Conservation (phyloP, 2,113 vertebrate species). For the Plectropomus leopardus region DNA sequence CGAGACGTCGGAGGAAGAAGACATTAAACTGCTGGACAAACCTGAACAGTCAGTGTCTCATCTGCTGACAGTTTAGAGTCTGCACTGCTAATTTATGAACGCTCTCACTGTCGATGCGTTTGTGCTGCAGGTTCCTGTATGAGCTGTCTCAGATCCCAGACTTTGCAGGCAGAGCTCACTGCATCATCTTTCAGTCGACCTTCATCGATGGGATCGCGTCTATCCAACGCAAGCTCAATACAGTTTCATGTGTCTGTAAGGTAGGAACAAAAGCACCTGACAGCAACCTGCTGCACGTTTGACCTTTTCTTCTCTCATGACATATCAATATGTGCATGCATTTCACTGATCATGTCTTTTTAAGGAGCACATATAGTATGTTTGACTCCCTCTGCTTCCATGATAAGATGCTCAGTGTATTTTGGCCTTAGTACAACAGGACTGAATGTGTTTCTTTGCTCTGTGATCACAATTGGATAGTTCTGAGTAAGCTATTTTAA, state of each 20-base stretch:
- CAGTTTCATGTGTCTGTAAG: conserved; percentile 88
- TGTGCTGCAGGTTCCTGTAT: conserved; percentile 90
- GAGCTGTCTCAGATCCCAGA: conserved; percentile 96
- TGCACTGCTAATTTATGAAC: background rate
- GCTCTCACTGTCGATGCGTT: background rate
- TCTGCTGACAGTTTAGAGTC: background rate
- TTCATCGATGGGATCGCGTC: conserved; percentile 90
- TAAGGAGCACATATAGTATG: background rate
- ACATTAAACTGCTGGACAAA: conserved; percentile 95
- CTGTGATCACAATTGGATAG: background rate
- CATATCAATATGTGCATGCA: background rate
- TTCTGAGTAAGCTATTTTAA: background rate
- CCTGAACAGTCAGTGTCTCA: conserved; percentile 93
- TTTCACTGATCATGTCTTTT: background rate
- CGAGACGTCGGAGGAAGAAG: conserved; percentile 90
- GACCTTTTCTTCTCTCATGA: background rate
- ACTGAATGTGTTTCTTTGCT: background rate
- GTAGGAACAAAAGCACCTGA: conserved; percentile 73
- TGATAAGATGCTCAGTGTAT: background rate
- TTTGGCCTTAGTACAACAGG: background rate
- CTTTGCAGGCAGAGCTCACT: conserved; percentile 91
- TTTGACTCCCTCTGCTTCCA: background rate
- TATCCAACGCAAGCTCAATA: conserved; percentile 89
- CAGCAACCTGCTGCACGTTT: background rate
- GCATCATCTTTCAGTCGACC: conserved; percentile 93